Evolutionary conservation across 2,797 vertebrate genomes (phyloP).

Genomic region (Zalophus californianus): DNA sequence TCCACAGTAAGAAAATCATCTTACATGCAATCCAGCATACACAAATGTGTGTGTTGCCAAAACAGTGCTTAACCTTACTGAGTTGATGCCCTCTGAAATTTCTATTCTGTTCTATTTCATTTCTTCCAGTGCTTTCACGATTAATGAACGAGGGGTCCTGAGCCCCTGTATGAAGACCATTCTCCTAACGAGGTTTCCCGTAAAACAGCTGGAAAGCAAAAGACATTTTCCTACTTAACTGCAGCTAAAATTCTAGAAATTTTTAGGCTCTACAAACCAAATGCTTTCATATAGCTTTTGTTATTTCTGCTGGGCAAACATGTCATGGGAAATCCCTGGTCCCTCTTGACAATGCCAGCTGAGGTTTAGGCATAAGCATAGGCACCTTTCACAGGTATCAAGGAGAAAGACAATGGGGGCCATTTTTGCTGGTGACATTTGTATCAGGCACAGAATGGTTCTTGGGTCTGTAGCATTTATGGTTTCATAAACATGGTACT

Average conservation of each 20-base stretch:
- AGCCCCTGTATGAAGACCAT: background rate
- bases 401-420: background rate
- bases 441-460: background rate
- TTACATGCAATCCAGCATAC: background rate
- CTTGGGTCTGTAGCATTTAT: background rate
- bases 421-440: background rate
- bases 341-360: background rate
- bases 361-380: background rate
- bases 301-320: background rate
- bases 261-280: conserved; percentile 38
- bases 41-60: background rate
- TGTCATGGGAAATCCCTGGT: background rate
- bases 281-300: background rate
- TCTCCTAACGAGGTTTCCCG: background rate
- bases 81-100: background rate
- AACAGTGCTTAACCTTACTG: background rate
- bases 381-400: background rate
- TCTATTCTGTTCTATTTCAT: conserved; percentile 7
- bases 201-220: background rate
- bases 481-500: background rate
- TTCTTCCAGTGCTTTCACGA: conserved; percentile 27
- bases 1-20: background rate
- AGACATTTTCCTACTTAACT: background rate
- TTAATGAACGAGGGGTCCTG: background rate
- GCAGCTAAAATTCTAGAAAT: background rate